Conservation (phyloP, 1,140 invertebrate genomes). For the Trichonephila clavata region DNA sequence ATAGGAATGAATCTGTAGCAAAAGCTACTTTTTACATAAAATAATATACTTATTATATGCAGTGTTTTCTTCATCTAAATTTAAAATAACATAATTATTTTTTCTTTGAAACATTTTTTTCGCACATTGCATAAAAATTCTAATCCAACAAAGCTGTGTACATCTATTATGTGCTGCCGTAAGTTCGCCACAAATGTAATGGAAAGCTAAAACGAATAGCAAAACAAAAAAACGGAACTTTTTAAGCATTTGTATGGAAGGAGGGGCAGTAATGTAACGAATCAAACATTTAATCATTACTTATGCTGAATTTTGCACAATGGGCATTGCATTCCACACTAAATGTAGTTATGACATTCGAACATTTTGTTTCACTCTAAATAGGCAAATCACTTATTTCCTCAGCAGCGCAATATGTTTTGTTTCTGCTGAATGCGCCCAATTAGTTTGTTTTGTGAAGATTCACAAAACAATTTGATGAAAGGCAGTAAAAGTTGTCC, state of each 20-base stretch:
- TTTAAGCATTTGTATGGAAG: background rate
- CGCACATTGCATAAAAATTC: too few species aligned
- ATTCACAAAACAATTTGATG: background rate
- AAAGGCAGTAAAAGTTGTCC: slow-evolving; percentile 57
- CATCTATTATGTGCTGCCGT: too few species aligned
- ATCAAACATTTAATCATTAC: background rate
- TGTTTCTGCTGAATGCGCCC: slow-evolving; percentile 33
- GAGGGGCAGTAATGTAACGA: background rate
- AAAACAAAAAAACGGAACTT: too few species aligned
- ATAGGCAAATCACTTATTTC: background rate
- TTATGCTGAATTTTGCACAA: slow-evolving; percentile 13
- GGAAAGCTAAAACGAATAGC: too few species aligned
- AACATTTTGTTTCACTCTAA: slow-evolving; percentile 16
- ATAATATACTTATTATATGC: too few species aligned
- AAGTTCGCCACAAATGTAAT: too few species aligned
- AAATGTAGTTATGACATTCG: slow-evolving; percentile 7
- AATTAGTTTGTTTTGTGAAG: slow-evolving; percentile 48
- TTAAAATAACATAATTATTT: too few species aligned
- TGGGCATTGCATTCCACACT: background rate
- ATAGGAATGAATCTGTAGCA: too few species aligned
- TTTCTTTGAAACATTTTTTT: too few species aligned
- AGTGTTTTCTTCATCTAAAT: too few species aligned
- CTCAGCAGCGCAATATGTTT: background rate
- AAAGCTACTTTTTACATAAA: too few species aligned
- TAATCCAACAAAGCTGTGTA: too few species aligned